These are phyloP conservation scores for Phortica magna DNA, from an alignment of 2,888 invertebrate genomes.

Conservation along the genomic window DNA sequence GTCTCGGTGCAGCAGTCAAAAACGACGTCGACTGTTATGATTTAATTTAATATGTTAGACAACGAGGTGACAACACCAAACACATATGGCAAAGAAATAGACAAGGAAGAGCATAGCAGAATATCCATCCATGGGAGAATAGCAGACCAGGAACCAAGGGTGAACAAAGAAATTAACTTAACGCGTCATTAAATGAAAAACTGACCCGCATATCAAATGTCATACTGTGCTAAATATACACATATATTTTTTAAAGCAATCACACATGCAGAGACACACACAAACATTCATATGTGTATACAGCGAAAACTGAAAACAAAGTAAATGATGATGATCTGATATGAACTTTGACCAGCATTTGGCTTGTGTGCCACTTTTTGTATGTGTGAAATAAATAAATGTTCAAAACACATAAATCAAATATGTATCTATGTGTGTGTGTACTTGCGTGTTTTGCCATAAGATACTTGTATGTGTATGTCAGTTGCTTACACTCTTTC, in stretches of 20 bases:
- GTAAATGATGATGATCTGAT: background rate
- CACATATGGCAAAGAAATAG: background rate
- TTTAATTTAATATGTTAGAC: background rate
- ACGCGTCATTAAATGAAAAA: constrained; percentile 41
- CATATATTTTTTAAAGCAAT: constrained; percentile 3
- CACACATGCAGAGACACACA: background rate
- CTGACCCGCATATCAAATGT: constrained; percentile 41
- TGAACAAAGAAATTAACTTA: constrained; percentile 22
- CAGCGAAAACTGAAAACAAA: background rate
- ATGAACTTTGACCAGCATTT: constrained; percentile 18
- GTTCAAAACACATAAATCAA: constrained; percentile 17
- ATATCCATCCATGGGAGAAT: background rate
- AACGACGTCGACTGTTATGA: background rate
- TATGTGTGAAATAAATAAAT: constrained; percentile 31
- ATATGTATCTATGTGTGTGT: background rate
- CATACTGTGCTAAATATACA: background rate
- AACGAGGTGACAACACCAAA: background rate
- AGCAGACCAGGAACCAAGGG: background rate
- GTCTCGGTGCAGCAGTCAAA: no score
- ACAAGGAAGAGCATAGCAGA: background rate
- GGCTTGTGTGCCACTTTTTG: background rate
- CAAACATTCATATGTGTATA: background rate
- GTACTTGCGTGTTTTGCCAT: background rate
- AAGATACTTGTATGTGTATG: constrained; percentile 7
- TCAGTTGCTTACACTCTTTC: background rate